phyloP scores from a whole-genome alignment of 2,113 vertebrate species.

The Microtus pennsylvanicus region DNA sequence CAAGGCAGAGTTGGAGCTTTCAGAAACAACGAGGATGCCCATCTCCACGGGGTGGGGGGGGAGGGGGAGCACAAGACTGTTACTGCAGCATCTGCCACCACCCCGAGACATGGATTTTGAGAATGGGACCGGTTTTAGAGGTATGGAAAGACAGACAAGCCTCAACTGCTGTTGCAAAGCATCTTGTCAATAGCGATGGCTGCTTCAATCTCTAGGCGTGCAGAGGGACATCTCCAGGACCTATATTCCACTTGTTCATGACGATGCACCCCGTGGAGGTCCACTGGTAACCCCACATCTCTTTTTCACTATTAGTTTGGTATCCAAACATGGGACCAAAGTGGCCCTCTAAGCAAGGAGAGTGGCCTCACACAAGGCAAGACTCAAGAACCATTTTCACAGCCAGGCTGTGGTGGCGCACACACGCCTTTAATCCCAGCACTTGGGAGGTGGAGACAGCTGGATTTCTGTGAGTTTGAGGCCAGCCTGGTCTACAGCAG shows the following conservation, averaged over 20 bases:
- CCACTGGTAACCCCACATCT: neutral
- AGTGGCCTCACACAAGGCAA: neutral
- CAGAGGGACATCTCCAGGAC: neutral
- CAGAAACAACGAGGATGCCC: slow-evolving; percentile 39
- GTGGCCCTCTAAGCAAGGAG: neutral
- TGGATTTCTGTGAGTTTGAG: too few relatives aligned
- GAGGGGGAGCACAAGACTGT: neutral
- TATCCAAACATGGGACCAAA: neutral
- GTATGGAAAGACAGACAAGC: neutral
- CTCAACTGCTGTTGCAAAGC: slow-evolving; percentile 3
- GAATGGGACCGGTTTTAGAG: neutral
- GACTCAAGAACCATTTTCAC: neutral
- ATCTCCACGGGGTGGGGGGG: neutral
- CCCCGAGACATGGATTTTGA: neutral
- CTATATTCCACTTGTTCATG: neutral
- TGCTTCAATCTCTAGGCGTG: slow-evolving; percentile 12
- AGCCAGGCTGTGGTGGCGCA: too few relatives aligned
- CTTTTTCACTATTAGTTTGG: neutral
- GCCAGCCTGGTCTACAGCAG: too few relatives aligned
- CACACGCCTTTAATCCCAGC: too few relatives aligned
- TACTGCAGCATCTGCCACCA: neutral
- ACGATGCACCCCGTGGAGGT: neutral
- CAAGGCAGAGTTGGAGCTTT: slow-evolving; percentile 59
- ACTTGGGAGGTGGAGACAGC: too few relatives aligned
- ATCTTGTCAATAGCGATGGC: slow-evolving; percentile 23